phyloP scores from a whole-genome alignment of 2,797 vertebrate species.

The Amblyraja radiata region DNA sequence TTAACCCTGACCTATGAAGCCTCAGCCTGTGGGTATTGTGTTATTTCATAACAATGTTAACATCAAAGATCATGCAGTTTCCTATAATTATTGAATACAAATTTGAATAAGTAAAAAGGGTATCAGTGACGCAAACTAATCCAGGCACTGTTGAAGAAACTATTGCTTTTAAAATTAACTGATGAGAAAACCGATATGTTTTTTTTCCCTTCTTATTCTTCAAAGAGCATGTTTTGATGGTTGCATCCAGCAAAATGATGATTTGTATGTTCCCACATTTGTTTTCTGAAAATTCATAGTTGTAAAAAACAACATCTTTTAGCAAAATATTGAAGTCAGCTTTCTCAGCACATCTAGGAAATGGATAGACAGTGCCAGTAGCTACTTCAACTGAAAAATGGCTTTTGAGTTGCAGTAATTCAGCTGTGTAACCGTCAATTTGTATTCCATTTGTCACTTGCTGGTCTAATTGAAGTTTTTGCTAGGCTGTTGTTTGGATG shows the following conservation, averaged over 20 bases:
- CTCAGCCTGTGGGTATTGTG: too few relatives aligned
- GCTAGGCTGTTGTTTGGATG: not conserved
- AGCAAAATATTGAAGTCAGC: not conserved
- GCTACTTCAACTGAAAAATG: not conserved
- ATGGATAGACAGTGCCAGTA: not conserved
- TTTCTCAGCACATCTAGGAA: too few relatives aligned
- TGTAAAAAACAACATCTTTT: not conserved
- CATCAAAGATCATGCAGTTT: too few relatives aligned
- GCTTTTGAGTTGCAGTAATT: not conserved
- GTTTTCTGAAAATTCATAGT: not conserved
- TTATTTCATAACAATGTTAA: too few relatives aligned
- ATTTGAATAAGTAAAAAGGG: too few relatives aligned
- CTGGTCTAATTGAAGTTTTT: conserved; percentile 21
- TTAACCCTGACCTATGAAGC: too few relatives aligned
- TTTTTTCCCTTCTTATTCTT: too few relatives aligned
- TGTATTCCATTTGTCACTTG: not conserved
- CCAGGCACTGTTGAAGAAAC: not conserved
- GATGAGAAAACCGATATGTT: not conserved
- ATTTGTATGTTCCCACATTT: not conserved
- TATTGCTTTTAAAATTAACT: not conserved
- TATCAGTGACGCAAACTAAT: not conserved
- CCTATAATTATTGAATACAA: too few relatives aligned
- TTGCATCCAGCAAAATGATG: too few relatives aligned
- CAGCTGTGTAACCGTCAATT: not conserved
- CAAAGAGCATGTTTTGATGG: too few relatives aligned